These are phyloP conservation scores for Agonopterix subpropinquella DNA, from an alignment of 2,888 invertebrate genomes.

Conservation along the genomic window DNA sequence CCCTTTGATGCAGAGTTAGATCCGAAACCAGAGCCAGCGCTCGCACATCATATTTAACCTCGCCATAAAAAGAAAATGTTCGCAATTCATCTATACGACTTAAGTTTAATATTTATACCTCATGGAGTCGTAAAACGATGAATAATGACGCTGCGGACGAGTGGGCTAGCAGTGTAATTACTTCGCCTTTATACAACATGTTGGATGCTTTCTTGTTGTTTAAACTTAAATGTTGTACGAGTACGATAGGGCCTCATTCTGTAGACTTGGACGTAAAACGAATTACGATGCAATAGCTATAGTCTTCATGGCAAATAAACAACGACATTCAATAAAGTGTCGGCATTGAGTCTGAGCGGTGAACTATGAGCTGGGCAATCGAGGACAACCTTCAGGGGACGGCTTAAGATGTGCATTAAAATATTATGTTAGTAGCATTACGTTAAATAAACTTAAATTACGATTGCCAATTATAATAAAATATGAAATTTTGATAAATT, in stretches of 20 bases:
- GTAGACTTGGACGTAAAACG: conserved; percentile 45
- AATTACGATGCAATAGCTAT: conserved; percentile 33
- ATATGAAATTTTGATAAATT: too few species aligned
- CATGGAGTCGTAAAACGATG: conserved; percentile 73
- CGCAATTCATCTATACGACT: conserved; percentile 73
- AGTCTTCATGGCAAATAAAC: conserved; percentile 32
- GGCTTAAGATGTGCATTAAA: too few species aligned
- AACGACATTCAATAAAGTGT: conserved; percentile 39
- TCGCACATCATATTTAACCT: conserved; percentile 68
- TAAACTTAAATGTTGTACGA: conserved; percentile 59
- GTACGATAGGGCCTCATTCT: conserved; percentile 51
- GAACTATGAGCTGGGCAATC: too few species aligned
- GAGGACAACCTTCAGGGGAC: too few species aligned
- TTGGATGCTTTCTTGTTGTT: conserved; percentile 65
- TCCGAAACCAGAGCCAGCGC: conserved; percentile 50
- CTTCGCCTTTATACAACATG: conserved; percentile 63
- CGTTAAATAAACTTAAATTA: too few species aligned
- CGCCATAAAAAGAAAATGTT: conserved; percentile 74
- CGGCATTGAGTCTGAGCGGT: conserved; percentile 2
- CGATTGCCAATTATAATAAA: too few species aligned
- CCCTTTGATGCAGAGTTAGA: conserved; percentile 39
- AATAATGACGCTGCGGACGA: conserved; percentile 72
- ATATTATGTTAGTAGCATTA: too few species aligned
- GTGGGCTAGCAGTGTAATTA: conserved; percentile 72
- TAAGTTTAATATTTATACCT: conserved; percentile 75